A percentile compares a stretch with the other conserved stretches of the same genome.
Conservation (phyloP, 2,113 vertebrate species). For the Gobius niger region DNA sequence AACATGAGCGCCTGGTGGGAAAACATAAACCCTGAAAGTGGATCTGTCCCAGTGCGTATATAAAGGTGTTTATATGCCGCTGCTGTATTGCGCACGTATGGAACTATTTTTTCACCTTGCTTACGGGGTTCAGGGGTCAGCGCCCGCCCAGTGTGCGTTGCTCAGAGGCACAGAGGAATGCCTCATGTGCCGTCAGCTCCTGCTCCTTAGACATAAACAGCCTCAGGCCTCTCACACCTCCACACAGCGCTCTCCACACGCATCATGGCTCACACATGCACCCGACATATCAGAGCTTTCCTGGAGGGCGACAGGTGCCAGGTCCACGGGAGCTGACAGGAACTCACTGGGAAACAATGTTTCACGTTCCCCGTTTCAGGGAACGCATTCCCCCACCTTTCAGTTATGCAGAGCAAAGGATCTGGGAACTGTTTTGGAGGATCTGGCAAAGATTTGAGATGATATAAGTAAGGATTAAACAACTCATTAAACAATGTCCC, state of each 20-base stretch:
- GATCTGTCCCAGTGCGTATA: not conserved
- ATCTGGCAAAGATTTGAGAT: no score
- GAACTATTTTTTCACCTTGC: constrained; percentile 18
- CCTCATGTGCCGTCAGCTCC: not conserved
- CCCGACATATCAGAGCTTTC: constrained; percentile 3
- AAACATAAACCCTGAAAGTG: not conserved
- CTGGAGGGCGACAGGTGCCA: constrained; percentile 42
- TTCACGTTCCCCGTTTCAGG: no score
- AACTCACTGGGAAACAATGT: constrained; percentile 10
- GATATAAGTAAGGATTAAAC: no score
- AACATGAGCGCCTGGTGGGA: not conserved
- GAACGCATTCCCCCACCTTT: no score
- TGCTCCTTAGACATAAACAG: constrained; percentile 2
- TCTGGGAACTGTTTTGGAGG: no score
- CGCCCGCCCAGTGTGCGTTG: not conserved
- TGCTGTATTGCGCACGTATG: not conserved
- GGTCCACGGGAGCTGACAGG: not conserved
- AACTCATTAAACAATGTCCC: no score
- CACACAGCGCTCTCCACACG: constrained; percentile 17
- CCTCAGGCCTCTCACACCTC: not conserved
- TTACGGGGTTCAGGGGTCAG: constrained; percentile 32
- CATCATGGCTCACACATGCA: not conserved
- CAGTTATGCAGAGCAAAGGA: no score
- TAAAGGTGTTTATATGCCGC: not conserved
- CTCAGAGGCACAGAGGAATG: constrained; percentile 19